Conservation (phyloP, 2,797 vertebrate species). For the Chiropotes sagulatus region DNA sequence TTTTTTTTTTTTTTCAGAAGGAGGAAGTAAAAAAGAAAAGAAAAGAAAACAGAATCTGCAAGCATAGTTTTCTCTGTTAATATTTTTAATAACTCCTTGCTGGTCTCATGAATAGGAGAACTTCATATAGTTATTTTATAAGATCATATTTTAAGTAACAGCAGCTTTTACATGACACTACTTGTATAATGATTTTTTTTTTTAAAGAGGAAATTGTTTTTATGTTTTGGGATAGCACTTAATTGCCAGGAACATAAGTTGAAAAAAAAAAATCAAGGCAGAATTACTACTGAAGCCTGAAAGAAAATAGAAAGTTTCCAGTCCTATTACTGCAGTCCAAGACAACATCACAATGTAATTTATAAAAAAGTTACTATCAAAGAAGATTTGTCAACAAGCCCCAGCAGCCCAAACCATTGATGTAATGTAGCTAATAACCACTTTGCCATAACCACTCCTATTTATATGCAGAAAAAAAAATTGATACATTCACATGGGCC, state of each 20-base stretch:
- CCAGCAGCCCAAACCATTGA: constrained; percentile 48
- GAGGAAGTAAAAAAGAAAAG: background rate
- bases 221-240: constrained; percentile 66
- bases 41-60: background rate
- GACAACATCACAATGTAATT: constrained; percentile 69
- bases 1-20: background rate
- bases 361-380: constrained; percentile 65
- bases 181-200: constrained; percentile 66
- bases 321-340: constrained; percentile 52
- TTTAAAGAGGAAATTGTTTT: constrained; percentile 72
- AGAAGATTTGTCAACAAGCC: constrained; percentile 50
- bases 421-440: constrained; percentile 58
- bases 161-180: constrained; percentile 29
- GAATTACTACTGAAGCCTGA: constrained; percentile 18
- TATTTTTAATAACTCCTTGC: constrained; percentile 22
- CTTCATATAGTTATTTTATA: constrained; percentile 40
- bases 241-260: constrained; percentile 71
- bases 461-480: constrained; percentile 31
- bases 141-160: constrained; percentile 70
- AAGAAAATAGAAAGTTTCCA: constrained; percentile 56
- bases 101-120: constrained; percentile 27
- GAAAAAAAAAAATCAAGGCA: background rate
- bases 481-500: background rate
- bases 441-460: constrained; percentile 42
- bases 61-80: constrained; percentile 32